Evolutionary conservation across 1,140 invertebrate genomes (phyloP).

Genomic region (Cotesia vestalis): DNA sequence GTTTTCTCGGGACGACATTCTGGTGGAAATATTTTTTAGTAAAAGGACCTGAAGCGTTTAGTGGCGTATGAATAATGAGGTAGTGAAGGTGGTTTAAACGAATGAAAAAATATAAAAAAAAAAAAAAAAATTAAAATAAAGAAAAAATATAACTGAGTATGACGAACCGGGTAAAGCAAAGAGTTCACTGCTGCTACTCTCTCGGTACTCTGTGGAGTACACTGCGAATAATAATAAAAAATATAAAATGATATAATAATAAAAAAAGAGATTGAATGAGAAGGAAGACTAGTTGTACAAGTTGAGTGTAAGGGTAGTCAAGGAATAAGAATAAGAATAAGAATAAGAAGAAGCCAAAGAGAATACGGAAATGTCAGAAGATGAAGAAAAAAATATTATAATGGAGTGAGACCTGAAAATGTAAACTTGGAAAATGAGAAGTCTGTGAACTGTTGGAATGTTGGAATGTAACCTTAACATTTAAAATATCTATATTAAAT

Average conservation of each 20-base stretch:
- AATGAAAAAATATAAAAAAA: neutral
- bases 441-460: constrained; percentile 12
- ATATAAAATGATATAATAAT: neutral
- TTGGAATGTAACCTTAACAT: neutral
- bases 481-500: too few relatives aligned
- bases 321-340: constrained; percentile 9
- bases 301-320: constrained; percentile 13
- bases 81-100: neutral
- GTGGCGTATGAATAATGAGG: constrained; percentile 36
- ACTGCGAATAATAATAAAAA: too few relatives aligned
- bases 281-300: neutral
- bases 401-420: constrained; percentile 13
- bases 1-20: too few relatives aligned
- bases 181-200: neutral
- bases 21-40: neutral
- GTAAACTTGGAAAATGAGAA: constrained; percentile 27
- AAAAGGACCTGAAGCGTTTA: constrained; percentile 25
- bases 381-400: constrained; percentile 23
- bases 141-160: neutral
- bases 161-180: constrained; percentile 14
- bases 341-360: constrained; percentile 15
- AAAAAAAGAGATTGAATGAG: constrained; percentile 11
- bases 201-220: too few relatives aligned
- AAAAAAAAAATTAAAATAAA: neutral
- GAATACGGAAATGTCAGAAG: constrained; percentile 19